Evolutionary conservation across 1,140 invertebrate genomes (phyloP).

Genomic region (Drosophila setifemur): DNA sequence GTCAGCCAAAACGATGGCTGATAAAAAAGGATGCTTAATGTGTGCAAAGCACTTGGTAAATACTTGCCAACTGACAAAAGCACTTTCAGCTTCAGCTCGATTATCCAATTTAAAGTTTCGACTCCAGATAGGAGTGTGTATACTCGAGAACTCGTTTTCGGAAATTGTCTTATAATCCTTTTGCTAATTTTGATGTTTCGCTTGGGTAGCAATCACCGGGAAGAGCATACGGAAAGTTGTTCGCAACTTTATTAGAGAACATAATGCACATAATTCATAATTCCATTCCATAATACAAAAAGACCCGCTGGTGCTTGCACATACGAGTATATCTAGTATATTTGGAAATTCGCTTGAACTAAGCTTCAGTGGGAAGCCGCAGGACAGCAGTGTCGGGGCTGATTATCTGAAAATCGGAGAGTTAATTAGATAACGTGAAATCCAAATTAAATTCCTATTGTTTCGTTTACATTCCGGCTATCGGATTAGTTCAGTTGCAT

Average conservation of each 20-base stretch:
- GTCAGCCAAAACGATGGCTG: conserved; percentile 43
- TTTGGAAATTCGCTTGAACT: background rate
- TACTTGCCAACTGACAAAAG: conserved; percentile 63
- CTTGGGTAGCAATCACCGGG: background rate
- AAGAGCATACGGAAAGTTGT: background rate
- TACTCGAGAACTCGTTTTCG: conserved; percentile 10
- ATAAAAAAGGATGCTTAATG: conserved; percentile 63
- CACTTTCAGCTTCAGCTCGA: conserved; percentile 40
- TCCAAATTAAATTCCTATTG: conserved; percentile 33
- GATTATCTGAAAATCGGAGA: background rate
- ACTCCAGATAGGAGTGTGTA: background rate
- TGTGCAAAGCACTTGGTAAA: conserved; percentile 66
- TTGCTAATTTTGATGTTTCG: conserved; percentile 9
- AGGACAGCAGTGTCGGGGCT: background rate
- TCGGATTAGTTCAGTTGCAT: conserved; percentile 15
- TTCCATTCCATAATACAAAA: no score
- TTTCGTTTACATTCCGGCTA: conserved; percentile 16
- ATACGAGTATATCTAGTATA: background rate
- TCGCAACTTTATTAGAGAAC: background rate
- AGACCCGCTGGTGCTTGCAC: background rate
- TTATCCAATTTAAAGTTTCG: conserved; percentile 62
- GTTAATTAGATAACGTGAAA: conserved; percentile 38
- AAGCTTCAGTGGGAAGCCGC: background rate
- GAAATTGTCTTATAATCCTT: conserved; percentile 17
- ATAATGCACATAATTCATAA: background rate